Base-by-base conservation (phyloP, 2,113 vertebrate genomes). In the Pterocles burchelli region DNA sequence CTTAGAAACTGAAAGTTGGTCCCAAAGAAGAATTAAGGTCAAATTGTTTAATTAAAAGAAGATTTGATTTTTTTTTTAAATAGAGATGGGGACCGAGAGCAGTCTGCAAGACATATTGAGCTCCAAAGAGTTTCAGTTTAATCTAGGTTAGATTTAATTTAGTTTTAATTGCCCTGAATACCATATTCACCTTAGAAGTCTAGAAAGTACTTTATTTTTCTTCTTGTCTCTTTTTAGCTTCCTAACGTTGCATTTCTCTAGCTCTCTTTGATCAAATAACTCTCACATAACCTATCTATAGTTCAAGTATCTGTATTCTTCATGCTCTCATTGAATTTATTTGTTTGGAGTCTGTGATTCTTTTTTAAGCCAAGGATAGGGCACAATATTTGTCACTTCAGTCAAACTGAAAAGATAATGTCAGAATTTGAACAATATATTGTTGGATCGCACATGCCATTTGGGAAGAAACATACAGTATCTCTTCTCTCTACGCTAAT, bases 141-240 rank as follows among this genome's bases (percentile, higher is more conserved):
- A 96, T 96, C 91, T 96, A 90, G 93, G 91, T 92, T 73, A 88
- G 85, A 52, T 79, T 96, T 94, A 97, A 93, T 94, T 85, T 96
- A 89, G 58, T 70, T 93, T 89, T 94, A 93, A 93, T 93, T 94
- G 93, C 87, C 93, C 93, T 94, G 58, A 95, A 93, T 95, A 95
- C 43, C 41, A 55, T 91, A 96, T 66, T 94, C 89, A 79, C 9
- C 81, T 88, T 66, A 63, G 20, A 67, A 90, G 46, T 71, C 72
- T 96, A 61, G 51, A 57, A 95, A 91, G 75, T 51, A 26, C 75
- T 96, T 93, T 71, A 36, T 90, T 95, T 91, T 85, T 45, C 34
- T 90, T 87, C 75, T 67, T 85, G 36, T 83, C 24, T 72, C 57
- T 67, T 87, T 87, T 46, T 49, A 87, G 29, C 48, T 88, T 92